Base-by-base conservation (phyloP, 2,888 invertebrate genomes). In the Sesamia inferens region DNA sequence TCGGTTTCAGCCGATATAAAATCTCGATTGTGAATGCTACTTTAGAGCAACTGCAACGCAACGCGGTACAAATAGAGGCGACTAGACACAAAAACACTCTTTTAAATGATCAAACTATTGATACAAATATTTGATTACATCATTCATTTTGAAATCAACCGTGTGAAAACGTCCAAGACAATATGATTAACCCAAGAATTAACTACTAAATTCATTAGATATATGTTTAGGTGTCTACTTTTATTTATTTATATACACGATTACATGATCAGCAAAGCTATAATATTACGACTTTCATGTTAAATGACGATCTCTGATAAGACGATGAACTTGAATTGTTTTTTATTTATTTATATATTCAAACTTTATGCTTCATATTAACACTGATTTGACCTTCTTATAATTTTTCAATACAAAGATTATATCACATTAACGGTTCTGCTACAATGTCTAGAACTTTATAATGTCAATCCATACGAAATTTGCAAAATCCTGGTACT, bases 291-390 rank as follows among this genome's bases (percentile, higher is more conserved):
- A 13, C 39, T 71, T 62, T 13, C n/a, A 51, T 68, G 24, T 72
- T 68, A 75, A 73, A 68, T 48, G n/a, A 64, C 31, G 59, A 51
- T 47, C 42, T 69, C 71, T 42, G 59, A 71, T 44, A 74, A 24
- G 22, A 66, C 31, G 31, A 31, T 31, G 31, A 31, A 31, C 31
- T 31, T 31, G 31, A 31, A 31, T 31, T 31, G 31, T 31, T 3
- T 31, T 31, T 31, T 31, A 31, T 31, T 31, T 31, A 31, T 31
- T 31, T 31, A 31, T 31, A 31, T 31, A 31, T 31, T 31, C 31
- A 31, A 3, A 1, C 31, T 31, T 31, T 31, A 31, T 1, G 1
- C 31, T 3, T 31, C 31, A 31, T 31, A 31, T 31, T 31, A 31
- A 31, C 31, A 2, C 31, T 31, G 31, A 31, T 31, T 31, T 31